Conservation (phyloP, 2,113 vertebrate species). For the Cinclus mexicanus region DNA sequence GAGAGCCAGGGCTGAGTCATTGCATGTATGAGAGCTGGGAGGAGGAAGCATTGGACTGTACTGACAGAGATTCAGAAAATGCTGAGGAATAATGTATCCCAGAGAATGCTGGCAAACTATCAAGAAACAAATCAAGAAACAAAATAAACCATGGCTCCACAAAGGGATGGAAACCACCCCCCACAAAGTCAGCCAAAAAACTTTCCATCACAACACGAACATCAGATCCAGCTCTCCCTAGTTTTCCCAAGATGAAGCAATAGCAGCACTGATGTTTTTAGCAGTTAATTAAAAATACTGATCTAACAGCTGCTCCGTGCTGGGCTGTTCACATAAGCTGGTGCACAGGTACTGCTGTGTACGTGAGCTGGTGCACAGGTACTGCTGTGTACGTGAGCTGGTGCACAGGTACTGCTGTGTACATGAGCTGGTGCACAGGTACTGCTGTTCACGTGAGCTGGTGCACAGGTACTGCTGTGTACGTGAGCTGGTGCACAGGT, state of each 20-base stretch:
- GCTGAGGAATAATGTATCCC: slow-evolving; percentile 46
- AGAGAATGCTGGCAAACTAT: slow-evolving; percentile 17
- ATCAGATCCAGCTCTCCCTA: neutral
- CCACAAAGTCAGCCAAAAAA: slow-evolving; percentile 57
- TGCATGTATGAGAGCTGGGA: neutral
- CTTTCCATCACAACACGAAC: slow-evolving; percentile 47
- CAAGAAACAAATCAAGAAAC: slow-evolving; percentile 41
- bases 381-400: too few species aligned
- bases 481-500: too few species aligned
- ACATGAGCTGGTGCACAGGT: too few species aligned
- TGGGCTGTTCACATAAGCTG: neutral
- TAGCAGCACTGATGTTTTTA: neutral
- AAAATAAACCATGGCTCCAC: slow-evolving; percentile 49
- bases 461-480: too few species aligned
- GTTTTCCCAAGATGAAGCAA: slow-evolving; percentile 50
- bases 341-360: neutral
- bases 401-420: too few species aligned
- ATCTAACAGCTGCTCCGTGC: neutral
- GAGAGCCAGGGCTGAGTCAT: slow-evolving; percentile 49
- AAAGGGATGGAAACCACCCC: slow-evolving; percentile 40
- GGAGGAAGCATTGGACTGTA: neutral
- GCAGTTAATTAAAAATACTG: neutral
- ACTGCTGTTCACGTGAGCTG: too few species aligned
- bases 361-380: too few species aligned
- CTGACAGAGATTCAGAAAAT: slow-evolving; percentile 41